These are phyloP conservation scores for Ophion costatus DNA, from an alignment of 2,888 invertebrate species.

Conservation along the genomic window DNA sequence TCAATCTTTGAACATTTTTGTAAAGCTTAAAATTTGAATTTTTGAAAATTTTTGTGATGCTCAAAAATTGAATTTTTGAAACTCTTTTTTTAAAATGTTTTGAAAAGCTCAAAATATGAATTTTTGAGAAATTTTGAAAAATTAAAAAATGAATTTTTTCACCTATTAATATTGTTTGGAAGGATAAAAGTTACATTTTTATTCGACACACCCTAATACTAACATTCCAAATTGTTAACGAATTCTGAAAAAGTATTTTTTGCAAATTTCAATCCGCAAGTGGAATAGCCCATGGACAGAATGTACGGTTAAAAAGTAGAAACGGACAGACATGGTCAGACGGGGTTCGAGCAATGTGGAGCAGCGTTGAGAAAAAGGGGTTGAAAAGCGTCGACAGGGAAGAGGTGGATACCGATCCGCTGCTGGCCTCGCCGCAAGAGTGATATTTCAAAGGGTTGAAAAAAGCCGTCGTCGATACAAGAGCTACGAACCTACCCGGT, in stretches of 20 bases:
- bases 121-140: too few relatives aligned
- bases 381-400: slow-evolving; percentile 49
- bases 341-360: slow-evolving; percentile 42
- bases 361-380: slow-evolving; percentile 41
- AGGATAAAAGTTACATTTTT: background rate
- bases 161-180: too few relatives aligned
- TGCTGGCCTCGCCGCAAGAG: slow-evolving; percentile 48
- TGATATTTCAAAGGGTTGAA: slow-evolving; percentile 76
- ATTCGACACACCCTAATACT: background rate
- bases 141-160: too few relatives aligned
- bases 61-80: too few relatives aligned
- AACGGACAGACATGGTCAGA: slow-evolving; percentile 39
- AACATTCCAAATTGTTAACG: background rate
- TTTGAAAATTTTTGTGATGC: too few relatives aligned
- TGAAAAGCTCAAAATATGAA: too few relatives aligned
- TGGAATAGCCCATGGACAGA: slow-evolving; percentile 5
- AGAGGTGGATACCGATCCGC: slow-evolving; percentile 56
- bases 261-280: background rate
- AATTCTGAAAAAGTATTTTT: background rate
- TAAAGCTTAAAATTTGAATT: too few relatives aligned
- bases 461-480: slow-evolving; percentile 78
- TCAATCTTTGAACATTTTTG: too few relatives aligned
- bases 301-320: slow-evolving; percentile 42
- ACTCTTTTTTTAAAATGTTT: too few relatives aligned
- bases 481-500: slow-evolving; percentile 62